Evolutionary conservation across 2,888 invertebrate species (phyloP).

Genomic region (Tipula helvola): DNA sequence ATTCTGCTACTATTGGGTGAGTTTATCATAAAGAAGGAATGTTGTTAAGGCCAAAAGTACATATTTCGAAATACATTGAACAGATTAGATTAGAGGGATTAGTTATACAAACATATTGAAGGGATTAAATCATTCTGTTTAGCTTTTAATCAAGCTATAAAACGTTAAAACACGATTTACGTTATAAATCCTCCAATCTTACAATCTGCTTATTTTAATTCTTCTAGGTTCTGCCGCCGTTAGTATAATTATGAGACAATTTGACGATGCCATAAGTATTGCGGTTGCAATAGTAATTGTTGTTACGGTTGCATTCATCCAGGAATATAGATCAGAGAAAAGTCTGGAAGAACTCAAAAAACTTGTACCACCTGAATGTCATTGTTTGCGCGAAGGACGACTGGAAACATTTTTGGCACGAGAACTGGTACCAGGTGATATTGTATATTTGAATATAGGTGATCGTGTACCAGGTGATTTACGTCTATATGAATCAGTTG

Average conservation of each 20-base stretch:
- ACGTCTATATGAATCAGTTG: constrained; percentile 82
- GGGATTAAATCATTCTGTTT: no score
- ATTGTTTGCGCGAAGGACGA: constrained; percentile 78
- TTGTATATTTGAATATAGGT: constrained; percentile 84
- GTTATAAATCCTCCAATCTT: no score
- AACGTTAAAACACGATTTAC: no score
- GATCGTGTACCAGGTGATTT: constrained; percentile 96
- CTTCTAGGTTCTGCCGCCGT: constrained; percentile 72
- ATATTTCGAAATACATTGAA: no score
- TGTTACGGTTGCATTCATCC: constrained; percentile 97
- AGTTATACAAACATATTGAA: no score
- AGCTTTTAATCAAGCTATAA: no score
- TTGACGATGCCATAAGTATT: constrained; percentile 98
- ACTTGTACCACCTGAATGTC: constrained; percentile 90
- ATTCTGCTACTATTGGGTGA: constrained; percentile 77
- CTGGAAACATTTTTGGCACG: constrained; percentile 84
- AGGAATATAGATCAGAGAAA: constrained; percentile 97
- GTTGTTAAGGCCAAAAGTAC: background rate
- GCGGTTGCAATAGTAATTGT: constrained; percentile 92
- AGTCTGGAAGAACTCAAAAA: constrained; percentile 94
- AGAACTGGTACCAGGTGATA: constrained; percentile 93
- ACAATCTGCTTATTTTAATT: no score
- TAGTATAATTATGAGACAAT: constrained; percentile 91
- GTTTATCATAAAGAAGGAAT: constrained; percentile 16
- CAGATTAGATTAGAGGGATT: no score